Evolutionary conservation across 2,888 invertebrate species (phyloP), one percentile per base, ranked within the genome.

Genomic region (Mantis religiosa): DNA sequence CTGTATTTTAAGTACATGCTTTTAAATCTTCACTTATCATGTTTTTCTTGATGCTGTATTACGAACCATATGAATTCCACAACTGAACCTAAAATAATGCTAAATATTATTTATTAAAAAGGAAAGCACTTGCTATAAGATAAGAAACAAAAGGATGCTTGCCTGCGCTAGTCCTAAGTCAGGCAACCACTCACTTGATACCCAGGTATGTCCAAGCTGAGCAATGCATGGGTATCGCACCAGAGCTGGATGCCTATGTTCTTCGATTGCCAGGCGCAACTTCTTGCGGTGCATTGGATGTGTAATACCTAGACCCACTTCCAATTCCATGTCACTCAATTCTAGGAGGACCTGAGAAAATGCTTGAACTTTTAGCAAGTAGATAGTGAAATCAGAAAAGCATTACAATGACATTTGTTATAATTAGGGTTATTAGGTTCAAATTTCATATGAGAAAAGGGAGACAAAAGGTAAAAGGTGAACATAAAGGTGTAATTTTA

Each of bases 201-300:
- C 98, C 98, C 98, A 99, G 28, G 97, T 97, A 93, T 98, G 98
- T 87, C 97, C 97, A 90, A 98, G 94, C 92, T 97, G 97, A 20
- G 97, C 97, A 91, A 98, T 97, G 92, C 96, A 96, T 1, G 98
- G 97, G 93, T 98, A 98, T 91, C 98, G 95, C 92, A 98, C 97
- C 91, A 97, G 94, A 91, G 97, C 96, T 0, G 98, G 98, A 91
- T 98, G 96, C 87, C 98, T 94, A 91, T 98, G 96, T 93, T 98
- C 98, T 92, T 99, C 98, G 91, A 99, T 98, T 89, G 98, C 98
- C 91, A 99, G 95, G 87, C 98, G 95, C 90, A 99, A 94, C 93
- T 99, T 99, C 94, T 98, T 98, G 92, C 98, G 95, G 93, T 99
- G 98, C 96, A 99, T 97, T 83, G 98, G 97, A 94, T 98, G 98